Conservation (phyloP, 2,113 vertebrate species). For the Corythornis vintsioides region DNA sequence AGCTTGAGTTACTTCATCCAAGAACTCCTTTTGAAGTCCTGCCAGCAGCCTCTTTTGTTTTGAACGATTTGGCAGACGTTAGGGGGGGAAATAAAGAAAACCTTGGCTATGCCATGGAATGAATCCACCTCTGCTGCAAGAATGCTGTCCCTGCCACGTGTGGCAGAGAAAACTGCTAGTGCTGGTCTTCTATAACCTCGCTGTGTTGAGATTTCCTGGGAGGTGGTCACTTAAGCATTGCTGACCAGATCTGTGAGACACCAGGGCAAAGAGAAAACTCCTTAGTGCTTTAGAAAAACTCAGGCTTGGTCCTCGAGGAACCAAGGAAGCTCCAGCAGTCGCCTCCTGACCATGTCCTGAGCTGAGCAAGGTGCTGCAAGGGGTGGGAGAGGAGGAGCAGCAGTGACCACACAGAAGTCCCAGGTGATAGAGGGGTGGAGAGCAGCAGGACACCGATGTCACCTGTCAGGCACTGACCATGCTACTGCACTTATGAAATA, state of each 20-base stretch:
- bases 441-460: not conserved
- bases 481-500: not conserved
- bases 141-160: not conserved
- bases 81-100: not conserved
- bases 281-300: not conserved
- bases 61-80: conserved; percentile 3
- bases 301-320: not conserved
- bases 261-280: not conserved
- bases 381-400: not conserved
- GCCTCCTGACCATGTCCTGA: not conserved
- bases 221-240: too few relatives aligned
- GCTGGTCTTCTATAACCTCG: not conserved
- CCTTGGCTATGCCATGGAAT: not conserved
- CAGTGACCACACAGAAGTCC: not conserved
- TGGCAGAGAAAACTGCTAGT: not conserved
- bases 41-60: conserved; percentile 22
- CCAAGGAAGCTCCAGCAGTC: not conserved
- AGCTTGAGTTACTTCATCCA: conserved; percentile 41
- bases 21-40: conserved; percentile 26
- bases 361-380: not conserved
- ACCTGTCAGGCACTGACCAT: not conserved
- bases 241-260: not conserved
- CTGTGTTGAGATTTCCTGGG: too few relatives aligned
- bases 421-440: not conserved
- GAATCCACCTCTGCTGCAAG: not conserved